A percentile compares a stretch with the other conserved stretches of the same genome.
These are phyloP conservation scores for Zaprionus kolodkinae DNA, from an alignment of 1,140 invertebrate genomes.

Conservation along the genomic window DNA sequence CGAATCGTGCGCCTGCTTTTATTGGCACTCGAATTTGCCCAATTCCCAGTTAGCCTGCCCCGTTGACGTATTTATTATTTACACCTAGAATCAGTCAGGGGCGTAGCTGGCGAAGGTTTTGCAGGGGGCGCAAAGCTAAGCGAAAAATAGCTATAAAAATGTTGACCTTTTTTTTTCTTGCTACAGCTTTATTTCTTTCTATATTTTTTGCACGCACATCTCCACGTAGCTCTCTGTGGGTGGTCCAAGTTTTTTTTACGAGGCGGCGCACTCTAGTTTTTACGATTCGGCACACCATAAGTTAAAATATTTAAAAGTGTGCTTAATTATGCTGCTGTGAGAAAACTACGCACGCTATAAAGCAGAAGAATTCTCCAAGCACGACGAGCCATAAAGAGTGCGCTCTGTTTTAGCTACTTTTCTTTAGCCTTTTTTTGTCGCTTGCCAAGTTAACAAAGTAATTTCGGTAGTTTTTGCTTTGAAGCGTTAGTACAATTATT, in stretches of 20 bases:
- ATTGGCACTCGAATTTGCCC: conserved; percentile 46
- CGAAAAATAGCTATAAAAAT: conserved; percentile 73
- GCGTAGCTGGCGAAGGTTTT: not conserved
- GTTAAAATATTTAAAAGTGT: conserved; percentile 79
- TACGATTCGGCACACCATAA: conserved; percentile 67
- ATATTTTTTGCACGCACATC: conserved; percentile 52
- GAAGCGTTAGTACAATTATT: not conserved
- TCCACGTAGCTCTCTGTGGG: conserved; percentile 27
- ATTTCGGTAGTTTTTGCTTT: conserved; percentile 26
- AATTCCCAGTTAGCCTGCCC: conserved; percentile 41
- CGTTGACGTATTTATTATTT: conserved; percentile 76
- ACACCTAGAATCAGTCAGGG: conserved; percentile 56
- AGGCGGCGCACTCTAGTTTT: conserved; percentile 62
- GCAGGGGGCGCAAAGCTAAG: conserved; percentile 44
- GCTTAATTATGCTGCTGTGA: conserved; percentile 73
- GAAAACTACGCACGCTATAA: conserved; percentile 22
- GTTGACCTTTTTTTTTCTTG: conserved; percentile 62
- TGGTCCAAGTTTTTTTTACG: conserved; percentile 68
- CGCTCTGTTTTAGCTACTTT: conserved; percentile 15
- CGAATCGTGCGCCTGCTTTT: conserved; percentile 56
- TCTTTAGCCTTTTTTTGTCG: conserved; percentile 5
- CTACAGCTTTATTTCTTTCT: no score
- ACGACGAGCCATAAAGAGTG: conserved; percentile 51
- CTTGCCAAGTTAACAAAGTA: conserved; percentile 12
- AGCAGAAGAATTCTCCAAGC: conserved; percentile 55